Conservation (phyloP, 2,888 invertebrate species). For the Ectemnius cavifrons region DNA sequence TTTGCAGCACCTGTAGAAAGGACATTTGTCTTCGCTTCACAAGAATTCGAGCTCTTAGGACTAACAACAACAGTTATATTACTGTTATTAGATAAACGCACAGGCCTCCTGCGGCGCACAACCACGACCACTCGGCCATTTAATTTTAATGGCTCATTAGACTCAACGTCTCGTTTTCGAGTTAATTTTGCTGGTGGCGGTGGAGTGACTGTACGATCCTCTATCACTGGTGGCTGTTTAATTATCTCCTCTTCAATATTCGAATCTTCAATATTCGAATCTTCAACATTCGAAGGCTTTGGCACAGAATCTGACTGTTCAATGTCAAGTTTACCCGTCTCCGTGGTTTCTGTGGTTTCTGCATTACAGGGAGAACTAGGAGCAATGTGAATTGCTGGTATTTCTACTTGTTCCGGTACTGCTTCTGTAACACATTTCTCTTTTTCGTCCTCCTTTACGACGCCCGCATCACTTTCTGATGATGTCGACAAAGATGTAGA, state of each 20-base stretch:
- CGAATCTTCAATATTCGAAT: no score
- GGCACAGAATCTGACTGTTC: background rate
- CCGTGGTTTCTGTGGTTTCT: no score
- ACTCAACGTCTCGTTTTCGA: background rate
- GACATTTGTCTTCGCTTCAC: background rate
- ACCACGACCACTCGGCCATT: conserved; percentile 53
- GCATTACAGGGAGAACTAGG: background rate
- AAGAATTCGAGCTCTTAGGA: background rate
- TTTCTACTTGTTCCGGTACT: background rate
- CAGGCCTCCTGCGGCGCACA: conserved; percentile 61
- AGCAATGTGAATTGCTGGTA: background rate
- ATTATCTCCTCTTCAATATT: background rate
- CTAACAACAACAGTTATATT: conserved; percentile 49
- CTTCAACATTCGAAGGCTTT: background rate
- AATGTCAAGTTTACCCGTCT: background rate
- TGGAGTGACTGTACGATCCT: background rate
- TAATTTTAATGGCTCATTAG: conserved; percentile 11
- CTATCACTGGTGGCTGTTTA: background rate
- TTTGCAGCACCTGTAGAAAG: background rate
- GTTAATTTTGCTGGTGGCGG: background rate
- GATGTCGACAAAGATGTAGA: background rate
- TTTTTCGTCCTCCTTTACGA: background rate
- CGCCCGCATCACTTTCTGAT: background rate
- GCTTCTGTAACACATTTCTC: background rate
- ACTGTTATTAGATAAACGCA: conserved; percentile 64